These are phyloP conservation scores for Capitella teleta DNA, from an alignment of 1,140 invertebrate species.

Conservation along the genomic window DNA sequence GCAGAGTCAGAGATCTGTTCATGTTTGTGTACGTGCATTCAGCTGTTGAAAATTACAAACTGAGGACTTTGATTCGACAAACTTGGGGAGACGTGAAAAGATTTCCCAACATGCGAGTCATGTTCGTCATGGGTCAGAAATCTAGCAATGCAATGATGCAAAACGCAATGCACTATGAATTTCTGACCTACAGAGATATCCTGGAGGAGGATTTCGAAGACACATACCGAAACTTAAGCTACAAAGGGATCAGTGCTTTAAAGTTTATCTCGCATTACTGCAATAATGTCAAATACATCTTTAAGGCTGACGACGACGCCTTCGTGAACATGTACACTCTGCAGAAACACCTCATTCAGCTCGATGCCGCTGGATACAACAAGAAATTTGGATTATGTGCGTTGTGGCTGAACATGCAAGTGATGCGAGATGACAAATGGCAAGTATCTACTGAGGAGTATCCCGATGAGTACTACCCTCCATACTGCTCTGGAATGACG, in stretches of 20 bases:
- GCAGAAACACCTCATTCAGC: conserved; percentile 1
- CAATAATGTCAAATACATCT: conserved; percentile 53
- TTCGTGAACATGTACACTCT: conserved; percentile 58
- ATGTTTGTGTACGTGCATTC: conserved; percentile 23
- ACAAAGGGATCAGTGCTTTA: conserved; percentile 65
- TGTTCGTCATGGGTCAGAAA: conserved; percentile 58
- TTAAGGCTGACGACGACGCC: conserved; percentile 86
- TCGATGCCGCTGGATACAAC: neutral
- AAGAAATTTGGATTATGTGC: conserved; percentile 6
- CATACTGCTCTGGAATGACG: conserved; percentile 21
- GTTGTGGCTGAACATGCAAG: conserved; percentile 17
- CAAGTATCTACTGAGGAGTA: conserved; percentile 16
- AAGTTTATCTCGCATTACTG: conserved; percentile 62
- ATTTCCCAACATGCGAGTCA: conserved; percentile 13
- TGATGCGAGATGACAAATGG: conserved; percentile 18
- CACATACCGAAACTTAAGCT: conserved; percentile 23
- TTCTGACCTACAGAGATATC: conserved; percentile 21
- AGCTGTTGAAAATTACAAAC: conserved; percentile 25
- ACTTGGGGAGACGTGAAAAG: conserved; percentile 31
- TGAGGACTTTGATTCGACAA: conserved; percentile 27
- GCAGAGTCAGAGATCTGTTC: too few relatives aligned
- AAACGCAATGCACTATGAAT: conserved; percentile 38
- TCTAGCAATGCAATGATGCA: conserved; percentile 41
- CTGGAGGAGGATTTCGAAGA: conserved; percentile 28
- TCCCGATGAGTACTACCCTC: conserved; percentile 16